Evolutionary conservation across 1,140 invertebrate genomes (phyloP), one percentile per base, ranked within the genome.

Genomic region (Papilio aristodemus): DNA sequence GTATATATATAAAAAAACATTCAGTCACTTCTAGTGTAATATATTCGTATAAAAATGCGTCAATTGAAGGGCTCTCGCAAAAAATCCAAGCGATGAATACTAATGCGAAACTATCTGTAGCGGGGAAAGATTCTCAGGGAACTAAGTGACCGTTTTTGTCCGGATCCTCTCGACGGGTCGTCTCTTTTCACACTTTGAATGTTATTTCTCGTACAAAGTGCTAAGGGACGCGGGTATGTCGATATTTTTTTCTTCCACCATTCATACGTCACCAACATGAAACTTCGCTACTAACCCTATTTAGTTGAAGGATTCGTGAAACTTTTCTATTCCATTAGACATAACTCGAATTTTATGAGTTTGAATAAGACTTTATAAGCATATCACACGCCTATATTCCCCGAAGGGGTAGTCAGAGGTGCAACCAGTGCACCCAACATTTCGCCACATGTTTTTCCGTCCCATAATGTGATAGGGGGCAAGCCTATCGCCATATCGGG

Each of bases 91-190:
- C n/a, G 58, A 60, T 60, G 58, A 60, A 60, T 60, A 60, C 58
- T 38, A 60, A 60, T 60, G 58, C 38, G 4, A 32, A 36, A 32
- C 27, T 60, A 19, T 60, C 58, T n/a, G 58, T 57, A 25, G 9
- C 38, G 38, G 2, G 27, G 41, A 17, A 50, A 50, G 46, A 50
- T 50, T 50, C 46, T 19, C 5, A 19, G 43, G 13, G 57, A 36
- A 60, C 58, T 37, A 60, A 60, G 58, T 60, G 58, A 60, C 58
- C 36, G 58, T 60, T 60, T 60, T 38, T 37, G 58, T 60, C 1
- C 27, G 13, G 14, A 0, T 10, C 58, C 27, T 14, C 38, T n/a
- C 32, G 32, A 10, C 14, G 38, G 19, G 58, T 14, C n/a, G 41
- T 17, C 14, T 32, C 5, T 59, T 27, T 59, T 37, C 38, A 60